Base-by-base conservation (phyloP, 2,888 invertebrate genomes). In the Drosophila bunnanda region DNA sequence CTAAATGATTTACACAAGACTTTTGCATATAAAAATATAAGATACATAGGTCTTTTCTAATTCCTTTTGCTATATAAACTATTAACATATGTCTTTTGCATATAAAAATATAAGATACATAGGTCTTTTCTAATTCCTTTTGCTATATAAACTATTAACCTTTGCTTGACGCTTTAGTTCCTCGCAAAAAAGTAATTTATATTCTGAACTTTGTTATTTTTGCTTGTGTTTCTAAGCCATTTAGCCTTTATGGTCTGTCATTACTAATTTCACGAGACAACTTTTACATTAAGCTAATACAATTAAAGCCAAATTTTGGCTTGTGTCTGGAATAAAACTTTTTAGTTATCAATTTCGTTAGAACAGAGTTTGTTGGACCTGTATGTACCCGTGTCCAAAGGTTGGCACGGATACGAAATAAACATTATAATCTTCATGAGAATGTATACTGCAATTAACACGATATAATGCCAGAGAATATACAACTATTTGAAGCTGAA, bases 241-340 rank as follows among this genome's bases (percentile, higher is more conserved):
- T 50, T 20, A 50, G 50, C 20, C 20, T 32, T 50, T 20, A 50
- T 32, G 50, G 15, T 32, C 50, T 9, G 50, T 1, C 32, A 32
- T 50, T 32, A 50, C 20, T 20, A 50, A 15, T 50, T 32, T 46
- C 10, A 9, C 28, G 44, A 46, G n/a, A 46, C 28, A 50, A 50
- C 20, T 32, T 32, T 32, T 20, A 32, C 5, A 50, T 32, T 50
- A 50, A 32, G 32, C 20, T 5, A 32, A 32, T 20, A 20, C 15
- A 20, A 20, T 32, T 32, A 9, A 20, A 0, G 5, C 8, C 9
- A 5, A 15, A 20, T 15, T 32, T 32, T 20, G 13, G 48, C 17
- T 13, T 10, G n/a, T n/a, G 46, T 28, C 10, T 5, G 1, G 9
- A 30, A 30, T 20, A 2, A 50, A 50, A 50, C 30, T 50, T 1